Evolutionary conservation across 2,113 vertebrate genomes (phyloP).

Genomic region (Nothocercus nigrocapillus): DNA sequence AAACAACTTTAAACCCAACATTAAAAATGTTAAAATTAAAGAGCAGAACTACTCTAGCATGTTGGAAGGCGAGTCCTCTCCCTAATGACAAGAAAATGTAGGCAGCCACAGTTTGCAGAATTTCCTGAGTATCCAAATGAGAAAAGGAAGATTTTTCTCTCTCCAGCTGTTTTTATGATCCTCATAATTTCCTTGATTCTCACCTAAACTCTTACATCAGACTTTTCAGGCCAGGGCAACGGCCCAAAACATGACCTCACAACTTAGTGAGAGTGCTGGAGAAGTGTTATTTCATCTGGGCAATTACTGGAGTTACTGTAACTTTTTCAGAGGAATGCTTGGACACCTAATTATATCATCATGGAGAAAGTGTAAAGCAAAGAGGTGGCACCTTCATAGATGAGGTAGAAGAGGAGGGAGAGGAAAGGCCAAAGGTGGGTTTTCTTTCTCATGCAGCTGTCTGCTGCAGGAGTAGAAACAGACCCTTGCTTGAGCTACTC

Average conservation of each 20-base stretch:
- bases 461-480: neutral
- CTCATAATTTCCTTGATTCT: neutral
- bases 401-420: neutral
- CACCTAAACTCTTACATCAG: neutral
- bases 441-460: neutral
- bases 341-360: neutral
- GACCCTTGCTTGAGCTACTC: neutral
- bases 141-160: neutral
- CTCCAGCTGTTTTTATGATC: neutral
- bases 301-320: neutral
- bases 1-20: constrained; percentile 41
- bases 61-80: neutral
- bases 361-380: neutral
- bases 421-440: neutral
- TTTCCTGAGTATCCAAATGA: neutral
- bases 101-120: neutral
- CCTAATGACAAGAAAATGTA: neutral
- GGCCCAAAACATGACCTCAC: neutral
- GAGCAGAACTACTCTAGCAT: neutral
- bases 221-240: neutral
- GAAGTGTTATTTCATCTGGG: neutral
- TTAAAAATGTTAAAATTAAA: constrained; percentile 5
- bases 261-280: neutral
- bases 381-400: neutral
- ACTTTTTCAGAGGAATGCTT: neutral